Conservation (phyloP, 2,888 invertebrate genomes). For the Scaptodrosophila latifasciaeformis region DNA sequence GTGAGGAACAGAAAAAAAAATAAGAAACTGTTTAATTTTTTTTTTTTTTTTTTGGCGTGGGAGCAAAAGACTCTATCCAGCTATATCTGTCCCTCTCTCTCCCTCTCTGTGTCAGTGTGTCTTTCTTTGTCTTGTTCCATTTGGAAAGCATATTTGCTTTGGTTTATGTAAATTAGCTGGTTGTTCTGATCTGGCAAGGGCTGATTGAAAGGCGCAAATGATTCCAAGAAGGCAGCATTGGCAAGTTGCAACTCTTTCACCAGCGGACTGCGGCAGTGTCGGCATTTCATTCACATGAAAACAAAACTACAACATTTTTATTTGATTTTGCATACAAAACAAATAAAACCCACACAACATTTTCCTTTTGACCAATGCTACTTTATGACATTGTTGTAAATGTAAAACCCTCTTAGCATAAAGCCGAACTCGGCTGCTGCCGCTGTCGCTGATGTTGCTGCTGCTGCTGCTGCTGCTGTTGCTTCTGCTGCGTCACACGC, state of each 20-base stretch:
- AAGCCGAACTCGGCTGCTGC: neutral
- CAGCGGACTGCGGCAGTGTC: too few species aligned
- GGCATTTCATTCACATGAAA: too few species aligned
- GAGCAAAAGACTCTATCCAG: neutral
- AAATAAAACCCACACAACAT: too few species aligned
- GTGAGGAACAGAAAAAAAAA: too few species aligned
- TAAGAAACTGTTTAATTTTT: too few species aligned
- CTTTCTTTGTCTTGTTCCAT: conserved; percentile 12
- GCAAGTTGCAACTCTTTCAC: conserved; percentile 27
- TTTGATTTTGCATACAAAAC: too few species aligned
- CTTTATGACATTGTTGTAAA: too few species aligned
- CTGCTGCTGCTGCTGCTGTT: too few species aligned
- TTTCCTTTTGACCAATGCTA: too few species aligned
- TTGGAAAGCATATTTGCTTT: conserved; percentile 49
- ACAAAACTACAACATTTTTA: too few species aligned
- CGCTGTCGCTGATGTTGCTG: neutral
- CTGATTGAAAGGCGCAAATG: conserved; percentile 52
- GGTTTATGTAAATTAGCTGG: conserved; percentile 60
- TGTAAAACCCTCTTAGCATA: too few species aligned
- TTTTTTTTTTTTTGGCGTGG: too few species aligned
- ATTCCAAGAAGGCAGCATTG: conserved; percentile 55
- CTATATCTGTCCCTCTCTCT: neutral
- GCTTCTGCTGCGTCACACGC: neutral
- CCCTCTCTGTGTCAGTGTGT: neutral
- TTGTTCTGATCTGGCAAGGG: conserved; percentile 26